Base-by-base conservation (phyloP, 2,888 invertebrate species). In the Callosobruchus maculatus region DNA sequence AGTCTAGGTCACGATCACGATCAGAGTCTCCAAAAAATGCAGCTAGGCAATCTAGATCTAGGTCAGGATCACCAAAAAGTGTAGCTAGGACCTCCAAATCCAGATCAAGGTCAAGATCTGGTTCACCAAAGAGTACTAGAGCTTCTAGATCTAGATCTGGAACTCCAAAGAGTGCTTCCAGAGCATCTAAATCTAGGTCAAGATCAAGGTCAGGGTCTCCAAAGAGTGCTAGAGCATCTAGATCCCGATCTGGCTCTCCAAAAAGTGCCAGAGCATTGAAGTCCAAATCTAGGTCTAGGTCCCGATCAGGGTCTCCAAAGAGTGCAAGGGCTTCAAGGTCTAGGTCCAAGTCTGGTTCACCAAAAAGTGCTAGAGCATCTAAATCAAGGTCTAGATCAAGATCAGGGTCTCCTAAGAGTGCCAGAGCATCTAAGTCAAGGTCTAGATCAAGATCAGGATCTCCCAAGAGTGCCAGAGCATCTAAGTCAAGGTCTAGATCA, bases 371-470 rank as follows among this genome's bases (percentile, higher is more conserved):
- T 3, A 49, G 49, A 13, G 49, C 49, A 30, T 75, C 77, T 20
- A 77, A 75, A 72, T 79, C 78, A 69, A 73, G 81, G 77, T 83
- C 84, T 30, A 78, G 83, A 67, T 85, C 85, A 7, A 76, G 81
- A 69, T 81, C 82, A 26, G 70, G 70, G 72, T 74, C 78, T 72
- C n/a, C 75, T 20, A 75, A 76, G 26, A 76, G 75, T 70, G 80
- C 77, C 13, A 71, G 71, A 70, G 69, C 70, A 68, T 49, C 70
- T 21, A 74, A 69, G 70, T 71, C 76, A 21, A 71, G 71, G 30
- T 76, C 78, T 22, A 66, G 78, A 70, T 78, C 78, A 67, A 74
- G 72, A 72, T 77, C 76, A 18, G 71, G 74, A 18, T 74, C 70
- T 30, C 67, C 69, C 68, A 73, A 71, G 70, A 26, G 71, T 67